These are phyloP conservation scores for Elysia chlorotica DNA, from an alignment of 1,140 invertebrate species.

Conservation along the genomic window DNA sequence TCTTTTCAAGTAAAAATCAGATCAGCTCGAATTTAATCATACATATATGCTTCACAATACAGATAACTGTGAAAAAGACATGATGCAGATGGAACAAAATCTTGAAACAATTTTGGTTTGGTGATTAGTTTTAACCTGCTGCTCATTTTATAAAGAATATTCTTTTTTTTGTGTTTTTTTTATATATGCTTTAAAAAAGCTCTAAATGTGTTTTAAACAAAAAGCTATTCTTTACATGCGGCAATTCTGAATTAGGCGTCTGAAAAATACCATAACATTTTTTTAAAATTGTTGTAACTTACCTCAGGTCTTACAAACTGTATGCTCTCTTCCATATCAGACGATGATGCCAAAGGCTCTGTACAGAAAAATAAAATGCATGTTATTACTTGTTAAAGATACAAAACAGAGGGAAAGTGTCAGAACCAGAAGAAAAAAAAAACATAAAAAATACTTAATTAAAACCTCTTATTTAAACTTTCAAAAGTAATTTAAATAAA, in stretches of 20 bases:
- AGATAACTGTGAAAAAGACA: too few relatives aligned
- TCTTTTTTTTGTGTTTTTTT: background rate
- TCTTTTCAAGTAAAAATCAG: too few relatives aligned
- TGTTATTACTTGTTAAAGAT: background rate
- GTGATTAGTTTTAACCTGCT: too few relatives aligned
- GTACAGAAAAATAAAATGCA: background rate
- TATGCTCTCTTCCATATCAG: constrained; percentile 24
- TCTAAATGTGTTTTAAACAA: background rate
- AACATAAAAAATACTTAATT: too few relatives aligned
- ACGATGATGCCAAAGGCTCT: constrained; percentile 8
- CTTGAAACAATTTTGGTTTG: too few relatives aligned
- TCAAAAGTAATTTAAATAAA: background rate
- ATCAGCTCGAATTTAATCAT: too few relatives aligned
- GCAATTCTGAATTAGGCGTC: background rate
- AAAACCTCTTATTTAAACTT: background rate
- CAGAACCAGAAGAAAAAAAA: too few relatives aligned
- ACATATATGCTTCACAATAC: too few relatives aligned
- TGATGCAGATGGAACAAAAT: too few relatives aligned
- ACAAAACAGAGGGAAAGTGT: too few relatives aligned
- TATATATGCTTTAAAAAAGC: background rate
- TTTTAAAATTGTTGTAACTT: background rate
- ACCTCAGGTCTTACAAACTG: constrained; percentile 15
- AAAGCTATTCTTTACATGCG: background rate
- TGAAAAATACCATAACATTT: too few relatives aligned
- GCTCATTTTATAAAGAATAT: too few relatives aligned